phyloP scores from a whole-genome alignment of 1,140 invertebrate genomes.

The Medauroidea extradentata region DNA sequence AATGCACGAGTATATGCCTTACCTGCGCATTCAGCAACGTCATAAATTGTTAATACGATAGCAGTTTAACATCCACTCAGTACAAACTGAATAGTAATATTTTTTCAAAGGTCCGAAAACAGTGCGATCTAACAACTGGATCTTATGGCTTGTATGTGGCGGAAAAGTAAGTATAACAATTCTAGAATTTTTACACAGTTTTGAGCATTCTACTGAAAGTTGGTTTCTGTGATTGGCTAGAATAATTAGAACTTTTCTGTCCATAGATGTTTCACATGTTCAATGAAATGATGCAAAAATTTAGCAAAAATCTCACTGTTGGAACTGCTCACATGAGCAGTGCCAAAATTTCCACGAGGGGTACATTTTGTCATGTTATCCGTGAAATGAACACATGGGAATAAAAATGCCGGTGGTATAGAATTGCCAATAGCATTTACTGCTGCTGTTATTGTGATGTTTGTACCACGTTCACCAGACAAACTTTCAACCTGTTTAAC shows the following conservation, averaged over 20 bases:
- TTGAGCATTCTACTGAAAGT: conserved; percentile 22
- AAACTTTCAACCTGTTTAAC: too few species aligned
- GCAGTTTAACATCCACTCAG: conserved; percentile 19
- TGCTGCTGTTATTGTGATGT: neutral
- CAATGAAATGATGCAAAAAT: conserved; percentile 39
- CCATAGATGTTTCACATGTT: conserved; percentile 23
- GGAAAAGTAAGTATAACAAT: conserved; percentile 41
- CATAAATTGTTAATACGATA: conserved; percentile 31
- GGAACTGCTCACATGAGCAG: conserved; percentile 43
- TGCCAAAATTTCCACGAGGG: conserved; percentile 41
- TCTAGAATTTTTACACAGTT: conserved; percentile 32
- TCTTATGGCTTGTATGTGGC: conserved; percentile 38
- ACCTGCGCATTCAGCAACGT: conserved; percentile 32
- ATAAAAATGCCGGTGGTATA: conserved; percentile 31
- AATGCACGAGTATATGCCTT: too few species aligned
- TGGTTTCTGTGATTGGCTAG: conserved; percentile 30
- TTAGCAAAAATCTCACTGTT: conserved; percentile 39
- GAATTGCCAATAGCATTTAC: neutral
- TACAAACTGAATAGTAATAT: conserved; percentile 24
- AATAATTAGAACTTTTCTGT: conserved; percentile 19
- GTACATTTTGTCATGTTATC: conserved; percentile 40
- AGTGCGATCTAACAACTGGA: conserved; percentile 37
- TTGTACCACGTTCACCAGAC: neutral
- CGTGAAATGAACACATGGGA: conserved; percentile 36
- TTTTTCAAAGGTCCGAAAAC: conserved; percentile 30